Evolutionary conservation across 2,797 vertebrate species (phyloP).

Genomic region (Pseudochromis fuscus): DNA sequence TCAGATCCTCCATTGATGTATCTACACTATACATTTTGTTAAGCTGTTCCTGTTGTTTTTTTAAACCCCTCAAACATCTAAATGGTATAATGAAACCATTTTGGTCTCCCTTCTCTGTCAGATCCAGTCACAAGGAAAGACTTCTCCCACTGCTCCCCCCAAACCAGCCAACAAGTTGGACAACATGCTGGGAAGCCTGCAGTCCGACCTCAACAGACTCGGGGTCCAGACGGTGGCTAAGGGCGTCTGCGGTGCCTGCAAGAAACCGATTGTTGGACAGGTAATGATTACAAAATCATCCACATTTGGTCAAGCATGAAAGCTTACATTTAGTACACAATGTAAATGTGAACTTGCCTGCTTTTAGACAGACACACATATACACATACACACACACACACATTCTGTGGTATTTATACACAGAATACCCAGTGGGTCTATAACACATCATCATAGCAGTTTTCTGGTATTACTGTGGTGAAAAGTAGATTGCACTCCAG

Average conservation of each 20-base stretch:
- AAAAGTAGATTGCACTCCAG: conserved; percentile 15
- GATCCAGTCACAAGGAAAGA: conserved; percentile 93
- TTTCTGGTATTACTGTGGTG: background rate
- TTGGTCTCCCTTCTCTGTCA: conserved; percentile 59
- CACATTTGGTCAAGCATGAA: background rate
- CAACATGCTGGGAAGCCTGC: conserved; percentile 96
- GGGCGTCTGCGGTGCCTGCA: conserved; percentile 96
- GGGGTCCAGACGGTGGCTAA: conserved; percentile 95
- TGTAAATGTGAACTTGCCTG: background rate
- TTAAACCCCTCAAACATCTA: background rate
- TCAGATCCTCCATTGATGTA: background rate
- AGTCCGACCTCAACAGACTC: conserved; percentile 93
- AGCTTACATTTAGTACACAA: background rate
- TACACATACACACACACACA: no score
- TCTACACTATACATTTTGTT: background rate
- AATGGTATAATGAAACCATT: conserved; percentile 5
- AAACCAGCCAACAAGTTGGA: conserved; percentile 96
- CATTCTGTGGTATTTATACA: background rate
- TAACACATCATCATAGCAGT: conserved; percentile 1
- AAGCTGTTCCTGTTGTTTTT: background rate
- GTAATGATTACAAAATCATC: conserved; percentile 71
- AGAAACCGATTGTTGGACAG: conserved; percentile 96
- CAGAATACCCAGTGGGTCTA: background rate
- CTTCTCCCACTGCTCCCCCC: conserved; percentile 83
- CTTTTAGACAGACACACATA: no score